Percentiles rank a stretch among this genome's conserved stretches.
These are phyloP conservation scores for Eristalis pertinax DNA, from an alignment of 2,888 invertebrate genomes.

Conservation along the genomic window DNA sequence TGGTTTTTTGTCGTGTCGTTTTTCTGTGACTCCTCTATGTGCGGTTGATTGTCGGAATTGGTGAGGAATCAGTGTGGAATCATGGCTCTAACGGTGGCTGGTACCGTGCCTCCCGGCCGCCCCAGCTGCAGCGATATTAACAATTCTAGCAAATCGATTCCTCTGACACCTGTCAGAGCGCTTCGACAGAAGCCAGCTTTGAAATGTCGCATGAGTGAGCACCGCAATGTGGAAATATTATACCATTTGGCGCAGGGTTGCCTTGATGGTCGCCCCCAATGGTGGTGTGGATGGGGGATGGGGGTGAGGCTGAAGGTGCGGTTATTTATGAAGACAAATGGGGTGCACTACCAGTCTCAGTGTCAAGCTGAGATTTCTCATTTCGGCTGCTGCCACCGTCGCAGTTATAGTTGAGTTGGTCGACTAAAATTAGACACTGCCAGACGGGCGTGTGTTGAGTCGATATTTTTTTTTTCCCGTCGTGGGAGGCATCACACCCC, in stretches of 20 bases:
- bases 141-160: constrained; percentile 70
- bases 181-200: constrained; percentile 70
- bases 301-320: constrained; percentile 19
- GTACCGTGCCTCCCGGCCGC: constrained; percentile 26
- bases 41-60: constrained; percentile 57
- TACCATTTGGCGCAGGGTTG: constrained; percentile 22
- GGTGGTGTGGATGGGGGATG: not conserved
- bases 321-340: constrained; percentile 68
- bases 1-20: constrained; percentile 8
- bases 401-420: constrained; percentile 13
- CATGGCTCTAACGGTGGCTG: not conserved
- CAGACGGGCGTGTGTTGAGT: constrained; percentile 3
- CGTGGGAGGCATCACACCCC: not conserved
- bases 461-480: not conserved
- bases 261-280: not conserved
- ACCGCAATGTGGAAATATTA: constrained; percentile 69
- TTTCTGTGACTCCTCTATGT: constrained; percentile 25
- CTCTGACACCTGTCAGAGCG: constrained; percentile 71
- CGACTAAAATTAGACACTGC: constrained; percentile 53
- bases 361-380: constrained; percentile 55
- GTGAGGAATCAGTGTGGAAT: constrained; percentile 38
- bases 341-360: constrained; percentile 12
- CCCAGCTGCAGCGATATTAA: constrained; percentile 69
- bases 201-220: constrained; percentile 70
- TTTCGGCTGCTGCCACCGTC: constrained; percentile 18